phyloP scores from a whole-genome alignment of 2,888 invertebrate genomes.

The Thereva nobilitata region DNA sequence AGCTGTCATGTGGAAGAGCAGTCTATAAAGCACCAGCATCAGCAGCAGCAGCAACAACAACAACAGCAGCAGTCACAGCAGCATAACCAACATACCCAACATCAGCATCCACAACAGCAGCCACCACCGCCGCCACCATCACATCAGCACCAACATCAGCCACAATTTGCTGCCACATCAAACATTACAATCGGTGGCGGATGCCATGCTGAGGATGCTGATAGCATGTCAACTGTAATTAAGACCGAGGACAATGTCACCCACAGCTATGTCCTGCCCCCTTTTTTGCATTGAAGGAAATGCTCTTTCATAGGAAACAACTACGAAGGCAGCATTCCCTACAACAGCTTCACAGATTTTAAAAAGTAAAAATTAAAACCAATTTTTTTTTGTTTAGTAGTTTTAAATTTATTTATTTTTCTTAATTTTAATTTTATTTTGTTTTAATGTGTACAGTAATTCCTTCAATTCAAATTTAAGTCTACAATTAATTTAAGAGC shows the following conservation, averaged over 20 bases:
- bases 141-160: constrained; percentile 40
- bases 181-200: constrained; percentile 43
- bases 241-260: constrained; percentile 56
- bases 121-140: constrained; percentile 42
- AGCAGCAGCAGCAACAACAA: constrained; percentile 38
- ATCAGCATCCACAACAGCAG: constrained; percentile 43
- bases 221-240: constrained; percentile 54
- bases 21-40: constrained; percentile 35
- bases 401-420: no score
- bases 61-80: constrained; percentile 44
- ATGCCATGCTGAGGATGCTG: constrained; percentile 43
- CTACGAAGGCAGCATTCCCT: constrained; percentile 45
- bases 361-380: neutral
- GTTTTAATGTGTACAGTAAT: no score
- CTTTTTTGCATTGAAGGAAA: constrained; percentile 60
- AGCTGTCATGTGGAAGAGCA: constrained; percentile 43
- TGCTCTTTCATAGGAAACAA: constrained; percentile 55
- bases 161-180: constrained; percentile 44
- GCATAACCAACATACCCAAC: constrained; percentile 33
- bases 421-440: no score
- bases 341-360: constrained; percentile 29
- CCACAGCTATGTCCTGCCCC: constrained; percentile 58
- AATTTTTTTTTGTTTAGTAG: no score
- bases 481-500: no score
- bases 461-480: no score